Percentiles rank a stretch among this genome's conserved stretches.
These are phyloP conservation scores for Diloba caeruleocephala DNA, from an alignment of 2,888 invertebrate species.

Conservation along the genomic window DNA sequence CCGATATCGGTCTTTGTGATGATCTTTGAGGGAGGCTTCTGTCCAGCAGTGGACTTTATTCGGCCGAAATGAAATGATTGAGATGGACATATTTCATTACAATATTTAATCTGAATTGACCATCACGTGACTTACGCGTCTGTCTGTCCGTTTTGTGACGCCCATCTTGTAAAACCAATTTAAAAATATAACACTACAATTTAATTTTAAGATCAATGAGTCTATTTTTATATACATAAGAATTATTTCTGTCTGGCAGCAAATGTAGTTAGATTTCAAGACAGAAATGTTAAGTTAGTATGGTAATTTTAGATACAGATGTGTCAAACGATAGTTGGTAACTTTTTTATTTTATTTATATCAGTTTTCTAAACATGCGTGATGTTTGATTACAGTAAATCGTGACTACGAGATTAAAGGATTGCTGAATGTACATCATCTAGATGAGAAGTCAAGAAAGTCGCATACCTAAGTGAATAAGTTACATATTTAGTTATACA, in stretches of 20 bases:
- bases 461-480: too few relatives aligned
- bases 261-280: not conserved
- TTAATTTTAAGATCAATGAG: not conserved
- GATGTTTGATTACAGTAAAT: slow-evolving; percentile 47
- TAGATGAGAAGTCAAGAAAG: too few relatives aligned
- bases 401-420: slow-evolving; percentile 48
- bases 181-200: not conserved
- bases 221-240: accelerated
- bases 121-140: slow-evolving; percentile 48
- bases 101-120: slow-evolving; percentile 47
- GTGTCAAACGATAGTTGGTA: slow-evolving; percentile 41
- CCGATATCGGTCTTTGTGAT: too few relatives aligned
- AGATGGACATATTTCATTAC: slow-evolving; percentile 41
- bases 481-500: too few relatives aligned
- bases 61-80: too few relatives aligned
- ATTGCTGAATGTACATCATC: too few relatives aligned
- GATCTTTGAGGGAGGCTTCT: too few relatives aligned
- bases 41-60: too few relatives aligned
- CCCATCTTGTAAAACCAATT: slow-evolving; percentile 34
- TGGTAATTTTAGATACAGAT: slow-evolving; percentile 38
- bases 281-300: slow-evolving; percentile 1
- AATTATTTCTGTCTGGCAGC: not conserved
- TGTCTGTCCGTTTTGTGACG: slow-evolving; percentile 47
- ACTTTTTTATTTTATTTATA: slow-evolving; percentile 32
- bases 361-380: slow-evolving; percentile 45